phyloP scores from a whole-genome alignment of 2,888 invertebrate genomes.

The Lasioglossum figueresi region DNA sequence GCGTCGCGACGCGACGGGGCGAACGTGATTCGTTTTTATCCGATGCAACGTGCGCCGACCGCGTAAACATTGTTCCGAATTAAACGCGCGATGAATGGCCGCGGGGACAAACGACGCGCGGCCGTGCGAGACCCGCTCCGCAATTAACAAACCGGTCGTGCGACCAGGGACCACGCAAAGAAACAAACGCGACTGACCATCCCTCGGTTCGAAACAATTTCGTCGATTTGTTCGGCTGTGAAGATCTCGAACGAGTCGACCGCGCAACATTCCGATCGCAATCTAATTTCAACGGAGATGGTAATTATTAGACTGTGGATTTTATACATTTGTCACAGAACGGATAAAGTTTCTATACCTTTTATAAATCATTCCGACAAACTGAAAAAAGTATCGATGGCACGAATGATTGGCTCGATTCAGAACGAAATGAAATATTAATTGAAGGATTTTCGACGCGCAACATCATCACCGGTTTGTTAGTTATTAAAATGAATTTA shows the following conservation, averaged over 20 bases:
- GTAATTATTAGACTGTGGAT: neutral
- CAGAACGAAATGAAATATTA: too few relatives aligned
- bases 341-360: too few relatives aligned
- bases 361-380: neutral
- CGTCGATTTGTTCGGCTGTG: neutral
- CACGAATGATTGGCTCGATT: neutral
- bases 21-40: conserved; percentile 48
- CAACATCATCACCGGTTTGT: neutral
- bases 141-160: conserved; percentile 28
- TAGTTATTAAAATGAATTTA: neutral
- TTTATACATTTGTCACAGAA: neutral
- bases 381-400: neutral
- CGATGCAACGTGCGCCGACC: conserved; percentile 25
- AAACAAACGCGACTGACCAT: neutral
- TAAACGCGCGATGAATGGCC: conserved; percentile 48
- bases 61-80: conserved; percentile 46
- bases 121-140: neutral
- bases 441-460: neutral
- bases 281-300: neutral
- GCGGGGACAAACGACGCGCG: conserved; percentile 23
- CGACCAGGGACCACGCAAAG: neutral
- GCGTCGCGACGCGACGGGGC: neutral
- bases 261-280: neutral
- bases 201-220: neutral
- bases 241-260: neutral